Base-by-base conservation (phyloP, 2,888 invertebrate species). In the Cryptocheilus praepositus region DNA sequence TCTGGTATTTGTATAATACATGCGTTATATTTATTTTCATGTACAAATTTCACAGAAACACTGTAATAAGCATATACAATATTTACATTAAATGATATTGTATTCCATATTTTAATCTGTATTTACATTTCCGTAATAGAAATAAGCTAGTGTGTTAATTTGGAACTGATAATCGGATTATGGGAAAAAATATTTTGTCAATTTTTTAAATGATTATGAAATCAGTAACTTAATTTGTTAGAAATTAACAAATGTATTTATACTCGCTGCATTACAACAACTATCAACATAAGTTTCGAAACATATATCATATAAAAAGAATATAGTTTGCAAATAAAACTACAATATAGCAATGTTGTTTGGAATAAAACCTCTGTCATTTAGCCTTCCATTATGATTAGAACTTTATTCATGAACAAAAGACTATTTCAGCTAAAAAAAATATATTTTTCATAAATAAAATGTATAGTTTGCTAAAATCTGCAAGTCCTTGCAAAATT, bases 71-170 rank as follows among this genome's bases (percentile, higher is more conserved):
- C 54, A 64, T 73, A 22, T 64, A 64, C 45, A 66, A 44, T 76
- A 79, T 77, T 64, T 71, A 78, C 76, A 77, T 63, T 44, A 61
- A 66, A 43, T 53, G n/a, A 49, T 49, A 49, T 7, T 49, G 5
- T 49, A 49, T 49, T 16, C 18, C 18, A 49, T 49, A 16, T n/a
- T 18, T 49, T 2, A 49, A 7, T 49, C 13, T 49, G 18, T 49
- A 36, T 7, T 36, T 36, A 2, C 49, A 49, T n/a, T 49, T n/a
- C 1, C 49, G 16, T 8, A 49, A 49, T 49, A 49, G 49, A 7
- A 36, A 11, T 36, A 36, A 36, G 11, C 36, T 36, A 7, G 1
- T 11, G 36, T 36, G 36, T 36, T 7, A 4, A 36, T 2, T 1
- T 11, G 7, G 11, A 4, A 49, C 13, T 11, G 49, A 5, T 13